Conservation (phyloP, 2,113 vertebrate genomes). For the Podarcis raffonei region DNA sequence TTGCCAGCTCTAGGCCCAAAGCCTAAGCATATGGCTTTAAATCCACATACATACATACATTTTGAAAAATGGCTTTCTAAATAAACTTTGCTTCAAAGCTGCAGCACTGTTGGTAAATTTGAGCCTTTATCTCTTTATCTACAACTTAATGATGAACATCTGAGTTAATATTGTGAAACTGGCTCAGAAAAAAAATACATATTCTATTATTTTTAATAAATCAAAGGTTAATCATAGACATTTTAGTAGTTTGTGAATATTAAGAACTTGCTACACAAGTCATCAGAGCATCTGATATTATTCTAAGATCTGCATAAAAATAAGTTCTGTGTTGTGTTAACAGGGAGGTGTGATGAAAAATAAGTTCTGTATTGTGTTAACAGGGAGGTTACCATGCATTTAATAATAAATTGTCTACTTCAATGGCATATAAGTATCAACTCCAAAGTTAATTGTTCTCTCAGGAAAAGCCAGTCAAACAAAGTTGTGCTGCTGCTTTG, state of each 20-base stretch:
- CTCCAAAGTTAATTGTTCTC: constrained; percentile 3
- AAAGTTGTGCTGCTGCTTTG: background rate
- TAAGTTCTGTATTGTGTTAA: background rate
- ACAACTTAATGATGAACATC: background rate
- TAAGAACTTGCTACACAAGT: background rate
- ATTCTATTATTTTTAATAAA: background rate
- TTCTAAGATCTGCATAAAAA: background rate
- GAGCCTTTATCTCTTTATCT: background rate
- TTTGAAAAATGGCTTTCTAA: background rate
- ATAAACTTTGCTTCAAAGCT: background rate
- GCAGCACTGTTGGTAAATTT: background rate
- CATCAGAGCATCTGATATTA: background rate
- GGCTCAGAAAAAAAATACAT: background rate
- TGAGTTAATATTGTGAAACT: background rate
- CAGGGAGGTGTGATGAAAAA: background rate
- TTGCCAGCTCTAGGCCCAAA: background rate
- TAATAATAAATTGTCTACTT: background rate
- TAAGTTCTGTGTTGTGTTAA: background rate
- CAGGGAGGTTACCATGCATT: background rate
- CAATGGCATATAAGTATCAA: background rate
- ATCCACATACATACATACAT: background rate
- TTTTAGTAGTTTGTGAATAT: background rate
- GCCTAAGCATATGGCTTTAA: background rate
- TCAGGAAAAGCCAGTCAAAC: background rate
- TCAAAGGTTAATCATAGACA: background rate